These are phyloP conservation scores for Porites divaricata DNA, from an alignment of 92 coral and sea anemone genomes.

Conservation along the genomic window DNA sequence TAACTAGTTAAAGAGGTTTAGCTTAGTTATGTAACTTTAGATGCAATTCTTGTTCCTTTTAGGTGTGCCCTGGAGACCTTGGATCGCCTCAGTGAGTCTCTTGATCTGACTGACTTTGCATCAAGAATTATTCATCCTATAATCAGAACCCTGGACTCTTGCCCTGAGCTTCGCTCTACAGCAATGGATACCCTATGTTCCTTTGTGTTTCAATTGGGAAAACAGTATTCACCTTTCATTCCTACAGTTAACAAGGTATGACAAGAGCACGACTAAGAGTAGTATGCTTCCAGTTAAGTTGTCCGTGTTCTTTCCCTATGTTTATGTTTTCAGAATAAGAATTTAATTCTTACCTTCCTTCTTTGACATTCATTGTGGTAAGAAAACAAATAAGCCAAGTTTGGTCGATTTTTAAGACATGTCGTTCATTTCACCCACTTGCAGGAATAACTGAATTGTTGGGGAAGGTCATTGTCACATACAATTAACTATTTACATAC, in stretches of 20 bases:
- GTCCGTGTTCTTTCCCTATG: too few species aligned
- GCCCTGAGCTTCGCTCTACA: conserved; percentile 86
- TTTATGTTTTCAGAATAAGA: too few species aligned
- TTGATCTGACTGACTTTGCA: conserved; percentile 97
- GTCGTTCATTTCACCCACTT: too few species aligned
- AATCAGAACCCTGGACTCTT: conserved; percentile 89
- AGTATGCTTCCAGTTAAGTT: too few species aligned
- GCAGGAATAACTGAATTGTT: too few species aligned
- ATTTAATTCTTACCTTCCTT: too few species aligned
- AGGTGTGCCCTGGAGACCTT: conserved; percentile 96
- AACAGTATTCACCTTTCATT: conserved; percentile 89
- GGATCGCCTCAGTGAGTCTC: conserved; percentile 92
- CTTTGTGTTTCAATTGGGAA: conserved; percentile 93
- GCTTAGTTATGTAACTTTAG: background rate
- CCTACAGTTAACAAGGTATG: conserved; percentile 74
- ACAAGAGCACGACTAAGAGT: background rate
- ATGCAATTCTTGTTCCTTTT: background rate
- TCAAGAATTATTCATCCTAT: conserved; percentile 94
- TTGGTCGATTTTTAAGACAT: too few species aligned
- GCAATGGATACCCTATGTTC: conserved; percentile 97
- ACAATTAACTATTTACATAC: too few species aligned
- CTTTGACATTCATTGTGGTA: too few species aligned
- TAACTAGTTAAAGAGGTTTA: background rate
- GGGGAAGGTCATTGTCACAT: too few species aligned
- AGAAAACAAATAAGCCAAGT: too few species aligned